Base-by-base conservation (phyloP, 1,140 invertebrate species). In the Leptopilina boulardi region DNA sequence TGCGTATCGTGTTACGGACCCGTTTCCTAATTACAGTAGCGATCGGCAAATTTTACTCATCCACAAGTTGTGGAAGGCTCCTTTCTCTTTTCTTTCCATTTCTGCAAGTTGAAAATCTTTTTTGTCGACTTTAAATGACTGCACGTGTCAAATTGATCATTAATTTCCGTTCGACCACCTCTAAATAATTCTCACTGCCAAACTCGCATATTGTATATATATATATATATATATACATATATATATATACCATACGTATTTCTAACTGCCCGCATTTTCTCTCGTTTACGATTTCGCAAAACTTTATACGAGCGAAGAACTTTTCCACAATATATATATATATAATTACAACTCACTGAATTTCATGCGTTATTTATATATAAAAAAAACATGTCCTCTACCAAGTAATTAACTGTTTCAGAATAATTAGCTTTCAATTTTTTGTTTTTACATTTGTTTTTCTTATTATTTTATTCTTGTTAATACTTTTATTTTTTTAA, bases 41-140 rank as follows among this genome's bases (percentile, higher is more conserved):
- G 56, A 66, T 66, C 59, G 59, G 26, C 59, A 66, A 66, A 66
- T 66, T 66, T 66, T 66, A n/a, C 59, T 66, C 59, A 34, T 66
- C 13, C 26, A 30, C 34, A 38, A 38, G 8, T 38, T 38, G n/a
- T n/a, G 34, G 26, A 15, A 26, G 26, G 59, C n/a, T 66, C 59
- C 59, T 66, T 66, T 66, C 59, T 66, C 59, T 66, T 30, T 66
- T 30, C 59, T 66, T 66, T 66, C 59, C 23, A 30, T 66, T n/a
- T 5, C 23, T 34, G 26, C 30, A 9, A 30, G 23, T 30, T 66
- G 13, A 26, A 30, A 15, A 66, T 30, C 3, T 66, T 66, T 66
- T 66, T 66, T 66, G 11, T 30, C 23, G 21, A 66, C 56, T 66
- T 66, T n/a, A 30, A 4, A 66, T 30, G 23, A 66, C 26, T 66